Conservation (phyloP, 2,113 vertebrate species). For the Nettapus auritus region DNA sequence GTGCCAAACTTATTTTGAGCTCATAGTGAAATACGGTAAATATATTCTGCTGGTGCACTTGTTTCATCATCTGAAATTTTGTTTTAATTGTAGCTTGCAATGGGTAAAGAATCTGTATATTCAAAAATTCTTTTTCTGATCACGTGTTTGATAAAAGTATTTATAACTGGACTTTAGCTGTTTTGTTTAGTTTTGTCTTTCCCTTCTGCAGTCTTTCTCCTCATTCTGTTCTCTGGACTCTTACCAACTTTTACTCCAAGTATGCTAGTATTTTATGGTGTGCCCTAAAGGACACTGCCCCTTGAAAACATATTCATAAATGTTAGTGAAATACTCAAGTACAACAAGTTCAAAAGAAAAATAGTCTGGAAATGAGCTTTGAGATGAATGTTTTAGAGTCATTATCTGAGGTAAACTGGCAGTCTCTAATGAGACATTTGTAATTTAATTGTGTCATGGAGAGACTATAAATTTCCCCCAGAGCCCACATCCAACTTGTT, state of each 20-base stretch:
- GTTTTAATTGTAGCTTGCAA: not conserved
- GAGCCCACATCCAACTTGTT: slow-evolving; percentile 66
- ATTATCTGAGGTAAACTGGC: slow-evolving; percentile 72
- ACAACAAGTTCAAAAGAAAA: slow-evolving; percentile 47
- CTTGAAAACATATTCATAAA: slow-evolving; percentile 60
- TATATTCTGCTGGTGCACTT: not conserved
- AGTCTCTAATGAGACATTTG: slow-evolving; percentile 76
- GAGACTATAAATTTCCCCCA: slow-evolving; percentile 69
- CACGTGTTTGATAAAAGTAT: not conserved
- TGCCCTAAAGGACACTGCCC: slow-evolving; percentile 38
- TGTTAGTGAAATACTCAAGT: slow-evolving; percentile 26
- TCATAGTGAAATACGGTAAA: not conserved
- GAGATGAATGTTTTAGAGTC: slow-evolving; percentile 51
- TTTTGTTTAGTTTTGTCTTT: not conserved
- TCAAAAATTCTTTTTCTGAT: not conserved
- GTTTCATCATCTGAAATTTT: not conserved
- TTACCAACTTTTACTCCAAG: slow-evolving; percentile 8
- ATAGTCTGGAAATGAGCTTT: slow-evolving; percentile 49
- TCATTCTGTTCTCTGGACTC: not conserved
- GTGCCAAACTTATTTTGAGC: not conserved
- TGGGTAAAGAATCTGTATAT: not conserved
- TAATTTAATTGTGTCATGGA: slow-evolving; percentile 76
- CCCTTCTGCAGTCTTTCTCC: not conserved
- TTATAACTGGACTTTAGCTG: not conserved
- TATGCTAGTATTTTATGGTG: slow-evolving; percentile 38